A percentile compares a stretch with the other conserved stretches of the same genome.
Evolutionary conservation across 2,888 invertebrate genomes (phyloP).

Genomic region (Netelia virgata): DNA sequence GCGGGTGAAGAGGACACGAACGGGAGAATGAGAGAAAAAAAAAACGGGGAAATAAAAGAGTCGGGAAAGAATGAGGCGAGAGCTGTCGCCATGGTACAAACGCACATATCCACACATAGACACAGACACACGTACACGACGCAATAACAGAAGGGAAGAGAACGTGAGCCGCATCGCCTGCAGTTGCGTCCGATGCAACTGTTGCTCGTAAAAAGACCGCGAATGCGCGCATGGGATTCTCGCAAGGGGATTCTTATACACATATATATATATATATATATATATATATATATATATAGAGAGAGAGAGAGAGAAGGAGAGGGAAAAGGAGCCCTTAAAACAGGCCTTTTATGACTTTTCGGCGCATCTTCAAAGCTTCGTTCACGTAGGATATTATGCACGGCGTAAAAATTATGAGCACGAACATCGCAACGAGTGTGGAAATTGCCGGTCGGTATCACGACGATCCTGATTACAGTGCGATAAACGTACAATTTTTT

Average conservation of each 20-base stretch:
- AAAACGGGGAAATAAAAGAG: conserved; percentile 23
- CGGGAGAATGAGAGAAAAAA: conserved; percentile 17
- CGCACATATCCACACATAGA: conserved; percentile 1
- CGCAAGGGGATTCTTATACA: conserved; percentile 28
- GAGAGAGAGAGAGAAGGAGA: not conserved
- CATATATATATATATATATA: no score
- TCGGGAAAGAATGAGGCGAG: conserved; percentile 37
- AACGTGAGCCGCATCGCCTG: conserved; percentile 21
- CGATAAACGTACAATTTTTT: conserved; percentile 25
- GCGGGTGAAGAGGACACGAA: not conserved
- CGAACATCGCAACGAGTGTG: not conserved
- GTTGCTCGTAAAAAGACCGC: conserved; percentile 60
- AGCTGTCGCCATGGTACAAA: conserved; percentile 31
- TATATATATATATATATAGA: not conserved
- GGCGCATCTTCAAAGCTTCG: conserved; percentile 27
- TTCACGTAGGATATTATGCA: conserved; percentile 22
- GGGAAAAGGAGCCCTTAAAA: conserved; percentile 37
- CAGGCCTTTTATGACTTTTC: conserved; percentile 58
- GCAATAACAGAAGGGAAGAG: conserved; percentile 15
- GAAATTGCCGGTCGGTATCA: conserved; percentile 45
- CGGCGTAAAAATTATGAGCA: conserved; percentile 3
- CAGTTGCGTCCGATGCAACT: conserved; percentile 58
- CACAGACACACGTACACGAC: not conserved
- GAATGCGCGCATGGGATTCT: conserved; percentile 14
- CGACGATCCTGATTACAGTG: conserved; percentile 29